Evolutionary conservation across 2,888 invertebrate species (phyloP).

Genomic region (Euspilapteryx auroguttella): DNA sequence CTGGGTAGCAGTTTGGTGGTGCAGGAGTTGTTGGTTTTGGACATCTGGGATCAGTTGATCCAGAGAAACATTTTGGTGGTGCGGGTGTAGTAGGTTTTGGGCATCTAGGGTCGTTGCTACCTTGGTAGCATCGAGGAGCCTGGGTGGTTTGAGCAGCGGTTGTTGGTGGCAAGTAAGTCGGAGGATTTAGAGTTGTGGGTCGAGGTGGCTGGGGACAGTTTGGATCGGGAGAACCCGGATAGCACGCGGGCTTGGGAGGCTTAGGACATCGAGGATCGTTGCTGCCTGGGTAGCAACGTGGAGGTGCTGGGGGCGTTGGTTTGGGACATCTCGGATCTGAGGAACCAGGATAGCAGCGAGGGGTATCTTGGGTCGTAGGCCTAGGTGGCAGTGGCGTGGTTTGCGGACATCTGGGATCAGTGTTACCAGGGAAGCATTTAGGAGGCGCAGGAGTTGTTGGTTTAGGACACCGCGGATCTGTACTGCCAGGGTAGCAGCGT

Average conservation of each 20-base stretch:
- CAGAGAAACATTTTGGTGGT: slow-evolving; percentile 14
- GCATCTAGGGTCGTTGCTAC: slow-evolving; percentile 9
- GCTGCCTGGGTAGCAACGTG: slow-evolving; percentile 14
- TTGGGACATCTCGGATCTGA: slow-evolving; percentile 19
- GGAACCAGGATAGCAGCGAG: slow-evolving; percentile 23
- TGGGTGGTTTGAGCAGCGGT: slow-evolving; percentile 12
- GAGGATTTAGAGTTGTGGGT: slow-evolving; percentile 9
- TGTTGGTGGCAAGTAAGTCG: slow-evolving; percentile 7
- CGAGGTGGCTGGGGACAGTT: slow-evolving; percentile 9
- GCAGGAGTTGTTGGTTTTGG: slow-evolving; percentile 8
- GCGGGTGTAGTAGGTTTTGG: slow-evolving; percentile 10
- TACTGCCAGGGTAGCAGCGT: slow-evolving; percentile 13
- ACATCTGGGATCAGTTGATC: slow-evolving; percentile 10
- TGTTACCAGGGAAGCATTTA: slow-evolving; percentile 5
- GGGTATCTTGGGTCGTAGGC: slow-evolving; percentile 10
- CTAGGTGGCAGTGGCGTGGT: slow-evolving; percentile 9
- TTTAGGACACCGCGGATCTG: slow-evolving; percentile 19
- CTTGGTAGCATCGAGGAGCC: slow-evolving; percentile 9
- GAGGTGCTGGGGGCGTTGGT: slow-evolving; percentile 9
- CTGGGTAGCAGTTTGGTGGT: slow-evolving; percentile 16
- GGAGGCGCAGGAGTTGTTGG: slow-evolving; percentile 7
- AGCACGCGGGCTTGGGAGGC: slow-evolving; percentile 11
- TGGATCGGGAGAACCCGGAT: slow-evolving; percentile 17
- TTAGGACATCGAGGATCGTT: slow-evolving; percentile 11
- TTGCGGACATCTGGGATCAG: no score